Evolutionary conservation across 92 coral and sea anemone genomes (phyloP).

Genomic region (Porites divaricata): DNA sequence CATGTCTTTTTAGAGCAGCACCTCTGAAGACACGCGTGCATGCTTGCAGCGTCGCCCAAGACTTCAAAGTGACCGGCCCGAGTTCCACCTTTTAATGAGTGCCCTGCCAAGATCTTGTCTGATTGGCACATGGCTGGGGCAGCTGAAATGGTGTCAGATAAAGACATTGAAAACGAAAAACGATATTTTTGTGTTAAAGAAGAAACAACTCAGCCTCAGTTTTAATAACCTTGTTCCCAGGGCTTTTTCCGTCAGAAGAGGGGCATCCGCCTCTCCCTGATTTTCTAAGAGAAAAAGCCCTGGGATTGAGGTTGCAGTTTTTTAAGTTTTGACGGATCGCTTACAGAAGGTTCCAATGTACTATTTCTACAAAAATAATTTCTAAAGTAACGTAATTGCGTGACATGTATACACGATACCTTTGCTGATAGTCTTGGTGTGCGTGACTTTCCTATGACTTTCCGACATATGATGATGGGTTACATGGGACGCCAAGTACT

Average conservation of each 20-base stretch:
- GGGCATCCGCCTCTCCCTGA: too few relatives aligned
- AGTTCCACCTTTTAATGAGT: constrained; percentile 76
- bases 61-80: constrained; percentile 72
- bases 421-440: constrained; percentile 7
- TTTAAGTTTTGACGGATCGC: too few relatives aligned
- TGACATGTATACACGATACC: not conserved
- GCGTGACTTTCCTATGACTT: constrained; percentile 14
- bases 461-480: not conserved
- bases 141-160: not conserved
- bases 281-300: too few relatives aligned
- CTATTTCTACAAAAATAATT: not conserved
- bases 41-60: constrained; percentile 72
- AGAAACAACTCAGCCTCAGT: too few relatives aligned
- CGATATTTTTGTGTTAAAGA: too few relatives aligned
- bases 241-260: too few relatives aligned
- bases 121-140: constrained; percentile 47
- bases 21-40: constrained; percentile 79
- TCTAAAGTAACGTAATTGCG: not conserved
- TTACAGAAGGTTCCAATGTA: too few relatives aligned
- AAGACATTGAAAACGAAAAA: not conserved
- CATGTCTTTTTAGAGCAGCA: constrained; percentile 77
- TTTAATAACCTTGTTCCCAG: too few relatives aligned
- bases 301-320: too few relatives aligned
- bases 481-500: constrained; percentile 2
- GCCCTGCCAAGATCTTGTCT: constrained; percentile 60